Base-by-base conservation (phyloP, 1,140 invertebrate genomes). In the Diabrotica undecimpunctata region DNA sequence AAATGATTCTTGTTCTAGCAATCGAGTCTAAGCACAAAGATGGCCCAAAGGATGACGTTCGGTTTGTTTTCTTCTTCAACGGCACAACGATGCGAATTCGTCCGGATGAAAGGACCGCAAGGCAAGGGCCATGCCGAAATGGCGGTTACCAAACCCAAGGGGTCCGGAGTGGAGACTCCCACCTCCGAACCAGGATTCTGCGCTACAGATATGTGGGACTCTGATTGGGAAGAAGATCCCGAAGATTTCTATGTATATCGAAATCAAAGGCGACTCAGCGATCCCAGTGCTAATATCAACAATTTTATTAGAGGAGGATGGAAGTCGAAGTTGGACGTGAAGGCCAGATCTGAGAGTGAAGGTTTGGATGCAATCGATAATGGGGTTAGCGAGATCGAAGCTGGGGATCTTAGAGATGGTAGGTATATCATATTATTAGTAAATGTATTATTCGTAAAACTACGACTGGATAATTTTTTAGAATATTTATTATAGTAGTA, bases 51-150 rank as follows among this genome's bases (percentile, higher is more conserved):
- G 72, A 96, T 98, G 91, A 96, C 95, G 12, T 93, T 97, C 79
- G 94, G 95, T 4, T 86, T 96, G 65, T 94, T 95, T 75, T 90
- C 89, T 58, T 87, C 87, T 54, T 85, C 87, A 35, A 85, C 85
- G 25, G 87, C 89, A 55, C 92, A 95, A 72, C 86, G 96, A 70
- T 92, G 96, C 72, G 97, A 99, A 83, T 99, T 98, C 83, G 95
- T 99, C 37, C 86, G 95, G 61, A 97, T 99, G 94, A 94, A 96
- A 80, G 97, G 97, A 60, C 96, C 97, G 10, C 88, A 91, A 75
- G 94, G 93, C 9, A 98, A 98, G 83, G 97, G 97, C 0, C 93
- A 96, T 80, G 96, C 96, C 0, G 97, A 99, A 83, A 96, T 99
- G 91, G 97, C 96, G 5, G 95, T 99, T 25, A 94, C 94, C 5